Evolutionary conservation across 1,140 invertebrate species (phyloP), one percentile per base, ranked within the genome.

Genomic region (Colletes latitarsis): DNA sequence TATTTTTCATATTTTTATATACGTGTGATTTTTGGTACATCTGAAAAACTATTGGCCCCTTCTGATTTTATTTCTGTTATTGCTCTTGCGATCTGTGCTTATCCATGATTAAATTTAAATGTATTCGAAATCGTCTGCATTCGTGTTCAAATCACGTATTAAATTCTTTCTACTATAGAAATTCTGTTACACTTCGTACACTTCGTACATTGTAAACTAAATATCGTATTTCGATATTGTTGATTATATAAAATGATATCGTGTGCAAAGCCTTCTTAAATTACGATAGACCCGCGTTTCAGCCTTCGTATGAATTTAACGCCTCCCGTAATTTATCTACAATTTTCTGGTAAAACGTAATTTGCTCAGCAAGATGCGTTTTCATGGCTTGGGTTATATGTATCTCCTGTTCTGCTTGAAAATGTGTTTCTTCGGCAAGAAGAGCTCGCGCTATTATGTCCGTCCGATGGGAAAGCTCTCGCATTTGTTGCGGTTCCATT

Each of bases 401-500:
- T n/a, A 95, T 94, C 43, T 97, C 96, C 82, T 98, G 95, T 89
- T 99, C 97, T 19, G 94, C 91, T 88, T 98, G 98, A 90, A 99
- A 99, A 92, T 99, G 97, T 85, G 96, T 96, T 77, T 99, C 96
- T 94, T 99, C 98, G 46, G 98, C 98, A 89, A 99, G 94, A 57
- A 98, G 95, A 1, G 98, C 96, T 90, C 98, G 99, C 0, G 98
- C 98, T 88, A 99, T 96, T 10, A 98, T 95, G 93, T 99, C 98
- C 0, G 97, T 97, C 85, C 97, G 95, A 84, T 96, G 95, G 73
- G 96, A 94, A 6, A 99, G 96, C 88, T 97, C 96, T 67, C 96
- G 95, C 57, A 98, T 93, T 87, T 98, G 97, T 63, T 95, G 93
- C 72, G 96, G 94, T 88, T 96, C 96, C 95, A 98, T 96, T 94